Conservation (phyloP, 92 coral and sea anemone genomes). For the Nematostella vectensis region DNA sequence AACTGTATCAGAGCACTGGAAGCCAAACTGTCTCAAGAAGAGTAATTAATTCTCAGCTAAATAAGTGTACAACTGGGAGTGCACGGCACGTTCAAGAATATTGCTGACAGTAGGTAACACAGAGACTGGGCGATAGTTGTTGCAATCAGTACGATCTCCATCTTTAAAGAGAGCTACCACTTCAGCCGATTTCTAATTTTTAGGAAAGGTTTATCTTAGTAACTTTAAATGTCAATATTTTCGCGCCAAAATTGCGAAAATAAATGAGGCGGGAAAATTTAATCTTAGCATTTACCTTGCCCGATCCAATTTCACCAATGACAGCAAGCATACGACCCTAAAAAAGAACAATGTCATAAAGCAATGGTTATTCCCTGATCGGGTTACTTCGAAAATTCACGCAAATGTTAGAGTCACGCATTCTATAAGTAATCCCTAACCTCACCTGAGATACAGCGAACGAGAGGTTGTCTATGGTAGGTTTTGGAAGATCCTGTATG, state of each 20-base stretch:
- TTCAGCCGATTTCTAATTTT: conserved; percentile 15
- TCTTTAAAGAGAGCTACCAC: conserved; percentile 13
- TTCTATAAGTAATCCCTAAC: too few species aligned
- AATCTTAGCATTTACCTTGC: conserved; percentile 11
- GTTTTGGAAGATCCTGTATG: not conserved
- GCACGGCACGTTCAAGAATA: conserved; percentile 1
- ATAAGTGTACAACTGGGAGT: conserved; percentile 10
- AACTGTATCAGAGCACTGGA: too few species aligned
- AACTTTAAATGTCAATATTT: too few species aligned
- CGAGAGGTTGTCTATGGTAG: not conserved
- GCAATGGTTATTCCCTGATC: too few species aligned
- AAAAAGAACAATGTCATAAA: not conserved
- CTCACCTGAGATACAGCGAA: conserved; percentile 7
- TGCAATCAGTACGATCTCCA: conserved; percentile 13
- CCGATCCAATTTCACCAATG: conserved; percentile 29
- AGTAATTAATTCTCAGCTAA: conserved; percentile 7
- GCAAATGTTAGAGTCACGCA: too few species aligned
- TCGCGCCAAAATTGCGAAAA: too few species aligned
- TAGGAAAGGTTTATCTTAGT: conserved; percentile 10
- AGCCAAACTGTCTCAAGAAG: too few species aligned
- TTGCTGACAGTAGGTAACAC: conserved; percentile 9
- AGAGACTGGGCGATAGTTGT: conserved; percentile 18
- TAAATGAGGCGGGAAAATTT: too few species aligned
- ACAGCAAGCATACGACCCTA: conserved; percentile 19
- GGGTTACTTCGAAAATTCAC: too few species aligned